These are phyloP conservation scores for Erpetoichthys calabaricus DNA, from an alignment of 2,797 vertebrate species.

Conservation along the genomic window DNA sequence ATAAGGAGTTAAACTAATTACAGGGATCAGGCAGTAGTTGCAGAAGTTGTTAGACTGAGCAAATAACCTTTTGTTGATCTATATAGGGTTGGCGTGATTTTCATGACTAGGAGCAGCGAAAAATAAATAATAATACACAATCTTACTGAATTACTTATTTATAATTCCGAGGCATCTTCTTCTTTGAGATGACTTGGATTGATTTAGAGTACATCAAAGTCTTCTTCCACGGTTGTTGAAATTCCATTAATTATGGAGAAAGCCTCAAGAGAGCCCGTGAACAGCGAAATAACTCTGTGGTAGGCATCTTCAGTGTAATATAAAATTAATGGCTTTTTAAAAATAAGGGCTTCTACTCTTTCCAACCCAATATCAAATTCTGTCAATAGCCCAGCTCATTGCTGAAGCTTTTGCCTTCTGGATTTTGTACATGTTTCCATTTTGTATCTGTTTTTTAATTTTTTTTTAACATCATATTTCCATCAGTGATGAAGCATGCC, in stretches of 20 bases:
- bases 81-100: too few species aligned
- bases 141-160: not conserved
- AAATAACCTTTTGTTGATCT: too few species aligned
- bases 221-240: not conserved
- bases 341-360: not conserved
- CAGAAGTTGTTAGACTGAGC: too few species aligned
- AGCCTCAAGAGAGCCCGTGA: not conserved
- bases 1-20: too few species aligned
- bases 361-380: not conserved
- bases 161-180: not conserved
- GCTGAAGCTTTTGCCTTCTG: too few species aligned
- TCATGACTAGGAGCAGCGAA: too few species aligned
- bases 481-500: too few species aligned
- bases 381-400: not conserved
- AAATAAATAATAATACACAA: too few species aligned
- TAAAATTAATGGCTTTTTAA: not conserved
- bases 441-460: too few species aligned
- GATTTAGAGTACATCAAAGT: not conserved
- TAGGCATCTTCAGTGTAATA: not conserved
- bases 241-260: not conserved
- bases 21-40: too few species aligned
- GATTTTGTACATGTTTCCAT: too few species aligned
- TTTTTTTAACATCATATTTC: too few species aligned
- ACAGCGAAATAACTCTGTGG: not conserved
- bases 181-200: not conserved